Percentiles rank a stretch among this genome's conserved stretches.
phyloP scores from a whole-genome alignment of 2,797 vertebrate genomes.

The Diceros bicornis region DNA sequence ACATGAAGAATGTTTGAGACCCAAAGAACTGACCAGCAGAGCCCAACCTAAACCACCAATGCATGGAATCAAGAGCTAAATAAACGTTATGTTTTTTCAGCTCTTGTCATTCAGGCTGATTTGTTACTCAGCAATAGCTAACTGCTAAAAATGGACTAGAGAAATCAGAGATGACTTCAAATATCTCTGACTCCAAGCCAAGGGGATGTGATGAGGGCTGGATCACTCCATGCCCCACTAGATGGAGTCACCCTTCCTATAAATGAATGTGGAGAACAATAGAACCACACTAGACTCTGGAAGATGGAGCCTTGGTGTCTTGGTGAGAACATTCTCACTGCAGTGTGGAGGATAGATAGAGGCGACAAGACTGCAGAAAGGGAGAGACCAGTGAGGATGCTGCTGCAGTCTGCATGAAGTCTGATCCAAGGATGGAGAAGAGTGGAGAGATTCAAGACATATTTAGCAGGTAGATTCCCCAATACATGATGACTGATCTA shows the following conservation, averaged over 20 bases:
- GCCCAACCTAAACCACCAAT: background rate
- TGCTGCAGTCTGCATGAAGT: background rate
- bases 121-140: background rate
- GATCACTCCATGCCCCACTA: background rate
- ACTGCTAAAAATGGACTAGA: background rate
- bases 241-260: background rate
- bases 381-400: too few species aligned
- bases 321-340: background rate
- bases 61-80: background rate
- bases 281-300: rapidly evolving
- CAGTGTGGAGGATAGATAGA: too few species aligned
- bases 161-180: background rate
- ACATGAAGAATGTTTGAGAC: background rate
- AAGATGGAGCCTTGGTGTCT: background rate
- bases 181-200: background rate
- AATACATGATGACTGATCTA: background rate
- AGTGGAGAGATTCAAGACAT: background rate
- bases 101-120: background rate
- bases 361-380: background rate
- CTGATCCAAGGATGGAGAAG: background rate
- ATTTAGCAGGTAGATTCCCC: background rate
- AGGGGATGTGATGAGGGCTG: too few species aligned
- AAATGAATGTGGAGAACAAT: too few species aligned
- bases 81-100: background rate
- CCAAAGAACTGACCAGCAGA: background rate